Base-by-base conservation (phyloP, 2,113 vertebrate genomes). In the Chaetodon auriga region DNA sequence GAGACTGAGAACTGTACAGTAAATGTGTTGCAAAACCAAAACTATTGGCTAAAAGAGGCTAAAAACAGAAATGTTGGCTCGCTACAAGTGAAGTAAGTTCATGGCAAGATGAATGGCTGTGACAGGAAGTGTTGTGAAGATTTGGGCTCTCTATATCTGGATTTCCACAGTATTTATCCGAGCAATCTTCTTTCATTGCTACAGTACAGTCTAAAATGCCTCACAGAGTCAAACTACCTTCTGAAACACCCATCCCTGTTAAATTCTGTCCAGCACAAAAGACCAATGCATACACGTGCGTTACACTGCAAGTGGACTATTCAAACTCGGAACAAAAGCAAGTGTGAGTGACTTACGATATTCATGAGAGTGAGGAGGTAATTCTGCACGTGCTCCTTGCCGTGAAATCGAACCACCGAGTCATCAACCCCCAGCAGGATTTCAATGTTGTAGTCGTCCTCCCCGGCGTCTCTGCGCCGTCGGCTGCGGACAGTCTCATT, bases 321-420 rank as follows among this genome's bases (percentile, higher is more conserved):
- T 57, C 4, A 54, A 63, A 14, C 5, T 4, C 30, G 8, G 0
- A n/a, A 38, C 16, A 30, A 51, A 19, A 51, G 35, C 18, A 60
- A 35, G 7, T 6, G 49, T 4, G 1, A 8, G 46, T 6, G 36
- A 87, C 98, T 98, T 91, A 99, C 98, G 1, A 99, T 99, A 90
- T 99, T 99, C 98, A 99, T 99, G 68, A 99, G 96, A 19, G 98
- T 99, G 53, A 99, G 97, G 48, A 99, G 97, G 94, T 99, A 99
- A 93, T 99, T 99, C 74, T 99, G 98, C n/a, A 99, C 98, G 0
- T 99, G 98, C 82, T 99, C 98, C 84, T 99, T 99, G 84, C 98
- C 98, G 0, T 99, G 98, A 89, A 99, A 99, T 1, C 98, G 96
- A 65, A 99, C 98, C 0, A 99, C 98, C 0, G 98, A 98, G 94